Conservation (phyloP, 2,888 invertebrate genomes). For the Sinohyriopsis cumingii region DNA sequence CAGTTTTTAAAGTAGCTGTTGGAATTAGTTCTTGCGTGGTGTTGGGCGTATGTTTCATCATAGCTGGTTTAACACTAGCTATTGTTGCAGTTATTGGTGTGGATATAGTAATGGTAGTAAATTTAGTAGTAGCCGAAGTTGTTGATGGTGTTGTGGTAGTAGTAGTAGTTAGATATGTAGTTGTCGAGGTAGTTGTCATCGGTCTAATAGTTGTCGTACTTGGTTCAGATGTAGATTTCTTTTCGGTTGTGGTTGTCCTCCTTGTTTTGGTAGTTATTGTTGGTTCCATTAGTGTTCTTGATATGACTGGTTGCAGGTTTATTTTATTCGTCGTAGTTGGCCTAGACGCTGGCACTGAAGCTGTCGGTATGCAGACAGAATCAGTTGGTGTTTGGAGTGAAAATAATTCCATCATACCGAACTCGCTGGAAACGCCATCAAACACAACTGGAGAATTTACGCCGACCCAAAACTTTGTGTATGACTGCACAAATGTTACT, state of each 20-base stretch:
- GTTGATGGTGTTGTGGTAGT: slow-evolving; percentile 5
- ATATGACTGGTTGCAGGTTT: slow-evolving; percentile 1
- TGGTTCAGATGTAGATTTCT: neutral
- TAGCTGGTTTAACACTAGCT: slow-evolving; percentile 7
- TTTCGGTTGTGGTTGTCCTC: neutral
- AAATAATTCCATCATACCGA: slow-evolving; percentile 37
- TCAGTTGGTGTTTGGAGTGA: slow-evolving; percentile 32
- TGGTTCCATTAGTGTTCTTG: neutral
- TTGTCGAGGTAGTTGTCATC: slow-evolving; percentile 6
- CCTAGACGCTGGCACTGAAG: slow-evolving; percentile 10
- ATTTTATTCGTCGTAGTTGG: slow-evolving; percentile 14
- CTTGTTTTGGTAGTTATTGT: neutral
- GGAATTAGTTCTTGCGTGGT: neutral
- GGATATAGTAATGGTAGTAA: slow-evolving; percentile 4
- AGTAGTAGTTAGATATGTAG: slow-evolving; percentile 7
- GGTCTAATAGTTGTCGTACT: slow-evolving; percentile 4
- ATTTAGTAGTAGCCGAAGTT: slow-evolving; percentile 6
- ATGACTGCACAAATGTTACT: slow-evolving; percentile 51
- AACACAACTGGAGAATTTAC: slow-evolving; percentile 58
- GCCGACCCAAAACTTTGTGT: slow-evolving; percentile 50
- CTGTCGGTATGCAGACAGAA: slow-evolving; percentile 27
- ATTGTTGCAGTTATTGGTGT: slow-evolving; percentile 12
- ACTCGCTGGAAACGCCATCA: slow-evolving; percentile 41
- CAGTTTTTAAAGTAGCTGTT: slow-evolving; percentile 3
- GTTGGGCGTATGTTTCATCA: neutral